These are phyloP conservation scores for Caracal caracal DNA, from an alignment of 2,113 vertebrate genomes.

Conservation along the genomic window DNA sequence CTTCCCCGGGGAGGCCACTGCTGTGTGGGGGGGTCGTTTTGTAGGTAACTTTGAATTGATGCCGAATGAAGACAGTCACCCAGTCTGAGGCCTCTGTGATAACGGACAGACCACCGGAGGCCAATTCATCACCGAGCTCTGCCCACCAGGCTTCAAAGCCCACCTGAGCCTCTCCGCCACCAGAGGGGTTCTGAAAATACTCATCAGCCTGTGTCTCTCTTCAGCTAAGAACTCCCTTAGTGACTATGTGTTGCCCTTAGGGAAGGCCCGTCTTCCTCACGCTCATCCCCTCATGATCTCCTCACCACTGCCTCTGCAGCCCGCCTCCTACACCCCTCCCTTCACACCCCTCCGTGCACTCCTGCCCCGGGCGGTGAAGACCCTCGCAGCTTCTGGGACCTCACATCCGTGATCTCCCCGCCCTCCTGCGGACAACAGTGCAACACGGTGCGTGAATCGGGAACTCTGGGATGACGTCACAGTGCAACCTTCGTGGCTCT, in stretches of 20 bases:
- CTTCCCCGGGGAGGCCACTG: not conserved
- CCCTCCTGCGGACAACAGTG: not conserved
- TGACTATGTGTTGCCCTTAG: not conserved
- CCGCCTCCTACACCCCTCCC: not conserved
- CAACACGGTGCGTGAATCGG: rapidly evolving
- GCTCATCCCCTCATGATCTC: not conserved
- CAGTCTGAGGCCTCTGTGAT: not conserved
- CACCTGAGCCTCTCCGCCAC: not conserved
- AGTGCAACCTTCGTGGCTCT: not conserved
- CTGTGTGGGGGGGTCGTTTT: not conserved
- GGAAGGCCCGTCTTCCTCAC: not conserved
- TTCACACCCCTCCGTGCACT: not conserved
- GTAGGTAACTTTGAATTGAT: not conserved
- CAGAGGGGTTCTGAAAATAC: not conserved
- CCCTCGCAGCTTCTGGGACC: not conserved
- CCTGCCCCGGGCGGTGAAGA: not conserved
- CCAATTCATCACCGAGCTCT: too few relatives aligned
- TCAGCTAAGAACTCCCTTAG: not conserved
- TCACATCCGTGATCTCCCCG: not conserved
- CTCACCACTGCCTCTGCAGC: not conserved
- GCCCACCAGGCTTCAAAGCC: rapidly evolving
- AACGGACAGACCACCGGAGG: not conserved
- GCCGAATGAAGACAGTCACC: too few relatives aligned
- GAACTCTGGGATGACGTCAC: not conserved
- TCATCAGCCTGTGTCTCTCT: not conserved